These are phyloP conservation scores for Dexiosoma caninum DNA, from an alignment of 2,888 invertebrate species.

Conservation along the genomic window DNA sequence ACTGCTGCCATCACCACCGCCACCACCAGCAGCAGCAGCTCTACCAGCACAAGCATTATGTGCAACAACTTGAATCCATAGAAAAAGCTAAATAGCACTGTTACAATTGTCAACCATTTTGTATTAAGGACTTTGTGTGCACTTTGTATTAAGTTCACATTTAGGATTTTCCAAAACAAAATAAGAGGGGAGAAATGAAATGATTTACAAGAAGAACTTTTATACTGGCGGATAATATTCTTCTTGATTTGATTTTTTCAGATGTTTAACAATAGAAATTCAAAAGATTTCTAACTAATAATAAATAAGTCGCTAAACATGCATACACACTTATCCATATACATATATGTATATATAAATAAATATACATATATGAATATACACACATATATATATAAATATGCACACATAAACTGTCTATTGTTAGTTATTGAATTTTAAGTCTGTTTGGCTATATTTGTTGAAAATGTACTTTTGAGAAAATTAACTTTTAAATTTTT, in stretches of 20 bases:
- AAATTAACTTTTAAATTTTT: slow-evolving; percentile 6
- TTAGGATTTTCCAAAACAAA: slow-evolving; percentile 51
- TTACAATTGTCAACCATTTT: slow-evolving; percentile 63
- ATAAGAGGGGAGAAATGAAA: slow-evolving; percentile 3
- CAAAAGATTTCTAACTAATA: slow-evolving; percentile 42
- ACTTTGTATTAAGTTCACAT: slow-evolving; percentile 62
- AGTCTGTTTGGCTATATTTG: slow-evolving; percentile 12
- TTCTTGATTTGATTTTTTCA: slow-evolving; percentile 48
- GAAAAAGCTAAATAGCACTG: slow-evolving; percentile 57
- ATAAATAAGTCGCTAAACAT: slow-evolving; percentile 38
- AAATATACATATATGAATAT: background rate
- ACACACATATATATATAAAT: background rate
- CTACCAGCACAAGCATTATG: background rate
- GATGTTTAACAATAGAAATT: slow-evolving; percentile 47
- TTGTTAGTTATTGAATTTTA: slow-evolving; percentile 18
- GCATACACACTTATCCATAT: background rate
- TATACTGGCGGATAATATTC: slow-evolving; percentile 47
- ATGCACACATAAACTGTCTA: background rate
- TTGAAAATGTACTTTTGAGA: slow-evolving; percentile 16
- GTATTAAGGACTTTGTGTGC: slow-evolving; percentile 62
- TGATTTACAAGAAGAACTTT: slow-evolving; percentile 34
- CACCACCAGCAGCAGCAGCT: too few species aligned
- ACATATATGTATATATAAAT: background rate
- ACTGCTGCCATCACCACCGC: background rate
- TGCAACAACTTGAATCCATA: slow-evolving; percentile 30